Conservation (phyloP, 1,140 invertebrate species). For the Laupala kohalensis region DNA sequence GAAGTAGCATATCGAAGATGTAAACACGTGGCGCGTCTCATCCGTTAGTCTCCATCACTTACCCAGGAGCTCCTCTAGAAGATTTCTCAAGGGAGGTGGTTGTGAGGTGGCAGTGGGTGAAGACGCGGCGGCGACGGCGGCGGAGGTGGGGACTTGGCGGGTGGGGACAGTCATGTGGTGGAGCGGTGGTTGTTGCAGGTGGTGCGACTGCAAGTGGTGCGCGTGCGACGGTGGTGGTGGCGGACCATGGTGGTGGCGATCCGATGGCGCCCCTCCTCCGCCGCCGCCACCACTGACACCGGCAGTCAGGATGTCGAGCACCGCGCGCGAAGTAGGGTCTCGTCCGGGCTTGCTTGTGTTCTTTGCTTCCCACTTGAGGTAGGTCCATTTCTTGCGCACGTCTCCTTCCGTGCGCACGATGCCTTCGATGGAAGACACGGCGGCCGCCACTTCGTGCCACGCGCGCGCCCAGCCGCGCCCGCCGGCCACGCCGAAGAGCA, state of each 20-base stretch:
- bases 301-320: constrained; percentile 19
- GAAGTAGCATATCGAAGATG: too few species aligned
- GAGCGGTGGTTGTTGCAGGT: too few species aligned
- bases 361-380: constrained; percentile 23
- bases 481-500: constrained; percentile 21
- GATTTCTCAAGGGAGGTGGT: neutral
- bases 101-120: neutral
- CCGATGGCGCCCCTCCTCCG: neutral
- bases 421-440: constrained; percentile 20
- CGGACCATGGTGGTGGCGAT: neutral
- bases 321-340: constrained; percentile 18
- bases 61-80: constrained; percentile 5
- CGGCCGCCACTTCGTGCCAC: constrained; percentile 20
- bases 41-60: neutral
- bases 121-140: neutral
- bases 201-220: neutral
- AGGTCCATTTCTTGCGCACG: constrained; percentile 22
- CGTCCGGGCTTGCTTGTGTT: constrained; percentile 21
- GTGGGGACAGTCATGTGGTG: too few species aligned
- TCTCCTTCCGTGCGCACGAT: constrained; percentile 20
- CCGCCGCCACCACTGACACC: neutral
- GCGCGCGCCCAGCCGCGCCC: constrained; percentile 20
- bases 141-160: constrained; percentile 17
- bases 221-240: neutral
- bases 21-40: too few species aligned